Percentiles rank a stretch among this genome's conserved stretches.
Conservation (phyloP, 1,140 invertebrate genomes). For the Glomeris maerens region DNA sequence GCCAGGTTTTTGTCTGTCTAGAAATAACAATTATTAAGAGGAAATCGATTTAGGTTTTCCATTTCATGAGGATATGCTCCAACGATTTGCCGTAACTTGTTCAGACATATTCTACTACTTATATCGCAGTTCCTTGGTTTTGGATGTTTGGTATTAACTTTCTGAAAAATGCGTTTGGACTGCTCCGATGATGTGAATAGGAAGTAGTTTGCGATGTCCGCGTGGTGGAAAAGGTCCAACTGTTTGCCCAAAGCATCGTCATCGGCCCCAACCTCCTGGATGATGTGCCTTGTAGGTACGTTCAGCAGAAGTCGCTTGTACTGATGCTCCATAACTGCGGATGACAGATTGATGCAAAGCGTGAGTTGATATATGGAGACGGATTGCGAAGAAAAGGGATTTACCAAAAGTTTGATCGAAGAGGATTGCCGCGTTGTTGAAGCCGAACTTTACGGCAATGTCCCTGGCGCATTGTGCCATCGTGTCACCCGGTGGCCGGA, state of each 20-base stretch:
- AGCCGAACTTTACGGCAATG: too few species aligned
- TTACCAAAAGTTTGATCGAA: conserved; percentile 8
- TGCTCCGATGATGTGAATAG: conserved; percentile 59
- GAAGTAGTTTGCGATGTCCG: conserved; percentile 80
- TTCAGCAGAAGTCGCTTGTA: conserved; percentile 77
- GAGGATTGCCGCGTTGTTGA: conserved; percentile 1
- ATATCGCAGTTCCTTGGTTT: conserved; percentile 32
- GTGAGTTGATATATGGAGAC: conserved; percentile 49
- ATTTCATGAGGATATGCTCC: too few species aligned
- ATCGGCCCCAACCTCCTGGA: conserved; percentile 36
- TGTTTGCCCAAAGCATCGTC: conserved; percentile 37
- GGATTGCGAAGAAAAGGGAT: conserved; percentile 50
- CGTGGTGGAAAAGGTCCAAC: conserved; percentile 47
- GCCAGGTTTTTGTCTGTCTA: too few species aligned
- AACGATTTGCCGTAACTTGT: too few species aligned
- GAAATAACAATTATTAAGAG: too few species aligned
- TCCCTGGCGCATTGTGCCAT: too few species aligned
- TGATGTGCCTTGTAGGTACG: conserved; percentile 70
- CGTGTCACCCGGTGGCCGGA: too few species aligned
- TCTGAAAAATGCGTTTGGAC: conserved; percentile 49
- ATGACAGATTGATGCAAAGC: conserved; percentile 14
- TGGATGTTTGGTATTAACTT: conserved; percentile 45
- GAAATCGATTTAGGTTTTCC: too few species aligned
- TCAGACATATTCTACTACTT: too few species aligned
- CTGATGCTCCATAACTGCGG: conserved; percentile 72